phyloP scores from a whole-genome alignment of 1,140 invertebrate genomes.

The Aethina tumida region DNA sequence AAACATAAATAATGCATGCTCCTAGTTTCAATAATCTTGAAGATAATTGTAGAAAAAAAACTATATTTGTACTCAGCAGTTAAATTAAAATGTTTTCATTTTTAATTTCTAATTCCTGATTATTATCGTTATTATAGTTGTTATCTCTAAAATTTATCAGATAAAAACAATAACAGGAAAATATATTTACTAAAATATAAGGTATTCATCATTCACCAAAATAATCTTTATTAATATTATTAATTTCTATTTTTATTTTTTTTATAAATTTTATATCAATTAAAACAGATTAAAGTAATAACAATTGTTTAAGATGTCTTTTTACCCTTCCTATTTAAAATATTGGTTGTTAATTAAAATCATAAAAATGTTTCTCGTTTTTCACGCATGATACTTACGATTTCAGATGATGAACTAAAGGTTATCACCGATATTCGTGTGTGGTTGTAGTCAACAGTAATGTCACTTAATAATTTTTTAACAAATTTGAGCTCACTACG shows the following conservation, averaged over 20 bases:
- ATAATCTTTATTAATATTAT: no score
- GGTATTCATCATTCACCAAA: no score
- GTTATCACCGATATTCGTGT: slow-evolving; percentile 57
- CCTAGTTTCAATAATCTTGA: neutral
- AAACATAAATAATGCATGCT: slow-evolving; percentile 7
- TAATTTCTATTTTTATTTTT: no score
- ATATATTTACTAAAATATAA: no score
- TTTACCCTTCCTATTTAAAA: neutral
- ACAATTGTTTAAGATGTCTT: slow-evolving; percentile 1
- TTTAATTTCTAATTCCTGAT: neutral
- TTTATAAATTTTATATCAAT: no score
- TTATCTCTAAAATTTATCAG: no score
- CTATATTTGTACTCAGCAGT: neutral
- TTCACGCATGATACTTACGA: slow-evolving; percentile 35
- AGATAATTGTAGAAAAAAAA: neutral
- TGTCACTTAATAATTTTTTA: slow-evolving; percentile 58
- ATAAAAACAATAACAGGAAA: no score
- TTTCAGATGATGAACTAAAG: slow-evolving; percentile 50
- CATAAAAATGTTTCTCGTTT: neutral
- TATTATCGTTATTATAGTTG: no score
- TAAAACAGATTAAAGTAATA: no score
- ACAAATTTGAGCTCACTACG: slow-evolving; percentile 60
- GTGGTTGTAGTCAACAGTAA: slow-evolving; percentile 51
- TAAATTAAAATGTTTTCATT: neutral
- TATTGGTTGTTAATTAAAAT: neutral